Conservation (phyloP, 2,113 vertebrate species). For the Carettochelys insculpta region DNA sequence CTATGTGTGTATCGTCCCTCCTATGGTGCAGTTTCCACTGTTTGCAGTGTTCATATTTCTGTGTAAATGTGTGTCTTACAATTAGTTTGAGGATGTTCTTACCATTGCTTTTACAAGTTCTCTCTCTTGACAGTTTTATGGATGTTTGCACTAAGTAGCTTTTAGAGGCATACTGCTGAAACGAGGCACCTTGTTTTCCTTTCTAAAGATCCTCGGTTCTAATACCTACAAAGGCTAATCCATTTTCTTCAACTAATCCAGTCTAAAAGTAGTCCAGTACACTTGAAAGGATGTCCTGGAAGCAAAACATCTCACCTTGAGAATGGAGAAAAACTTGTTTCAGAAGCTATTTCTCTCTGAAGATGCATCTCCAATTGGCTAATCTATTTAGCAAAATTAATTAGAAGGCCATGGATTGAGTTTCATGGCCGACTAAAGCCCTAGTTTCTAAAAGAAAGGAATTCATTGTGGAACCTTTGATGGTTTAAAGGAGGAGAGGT, state of each 20-base stretch:
- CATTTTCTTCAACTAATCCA: slow-evolving; percentile 68
- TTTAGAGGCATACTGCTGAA: slow-evolving; percentile 74
- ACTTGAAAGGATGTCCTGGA: slow-evolving; percentile 69
- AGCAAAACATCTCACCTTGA: slow-evolving; percentile 72
- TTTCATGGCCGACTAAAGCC: slow-evolving; percentile 71
- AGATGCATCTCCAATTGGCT: slow-evolving; percentile 57
- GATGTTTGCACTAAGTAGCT: slow-evolving; percentile 81
- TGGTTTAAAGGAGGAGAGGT: slow-evolving; percentile 57
- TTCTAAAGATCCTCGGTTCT: slow-evolving; percentile 72
- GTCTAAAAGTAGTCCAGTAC: slow-evolving; percentile 69
- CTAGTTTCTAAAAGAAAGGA: slow-evolving; percentile 68
- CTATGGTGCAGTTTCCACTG: slow-evolving; percentile 18
- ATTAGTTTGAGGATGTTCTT: slow-evolving; percentile 68
- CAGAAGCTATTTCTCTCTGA: slow-evolving; percentile 65
- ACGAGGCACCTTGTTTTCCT: slow-evolving; percentile 75
- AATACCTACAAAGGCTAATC: slow-evolving; percentile 72
- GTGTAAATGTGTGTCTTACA: slow-evolving; percentile 57
- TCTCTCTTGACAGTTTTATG: slow-evolving; percentile 76
- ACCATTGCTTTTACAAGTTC: slow-evolving; percentile 72
- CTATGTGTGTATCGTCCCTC: rapidly evolving
- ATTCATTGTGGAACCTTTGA: slow-evolving; percentile 71
- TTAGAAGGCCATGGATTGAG: slow-evolving; percentile 68
- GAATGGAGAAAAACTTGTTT: slow-evolving; percentile 69
- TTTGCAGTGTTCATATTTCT: slow-evolving; percentile 67
- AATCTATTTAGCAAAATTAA: slow-evolving; percentile 75